Evolutionary conservation across 2,113 vertebrate genomes (phyloP).

Genomic region (Malurus melanocephalus): DNA sequence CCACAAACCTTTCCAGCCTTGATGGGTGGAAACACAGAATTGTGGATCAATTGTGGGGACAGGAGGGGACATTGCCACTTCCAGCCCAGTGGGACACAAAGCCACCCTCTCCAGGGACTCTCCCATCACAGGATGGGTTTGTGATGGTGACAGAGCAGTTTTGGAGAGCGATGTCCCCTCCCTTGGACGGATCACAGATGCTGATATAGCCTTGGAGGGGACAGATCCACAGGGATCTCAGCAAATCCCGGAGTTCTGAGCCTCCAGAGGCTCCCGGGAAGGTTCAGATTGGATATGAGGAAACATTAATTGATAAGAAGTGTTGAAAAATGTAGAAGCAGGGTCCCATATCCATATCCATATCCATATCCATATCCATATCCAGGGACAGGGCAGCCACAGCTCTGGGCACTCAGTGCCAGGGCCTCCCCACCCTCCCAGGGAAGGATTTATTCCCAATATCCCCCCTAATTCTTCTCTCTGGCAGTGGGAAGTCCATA

Average conservation of each 20-base stretch:
- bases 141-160: accelerated
- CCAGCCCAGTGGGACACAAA: background rate
- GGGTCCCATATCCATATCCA: background rate
- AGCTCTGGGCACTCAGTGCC: background rate
- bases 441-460: background rate
- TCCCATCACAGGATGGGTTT: accelerated
- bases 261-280: background rate
- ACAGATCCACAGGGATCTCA: accelerated
- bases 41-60: accelerated
- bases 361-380: too few relatives aligned
- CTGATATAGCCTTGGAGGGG: background rate
- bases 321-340: too few relatives aligned
- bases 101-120: background rate
- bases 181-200: accelerated
- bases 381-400: background rate
- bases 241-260: accelerated
- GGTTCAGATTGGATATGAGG: accelerated
- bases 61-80: accelerated
- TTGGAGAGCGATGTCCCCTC: accelerated
- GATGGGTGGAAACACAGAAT: accelerated
- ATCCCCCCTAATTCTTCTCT: background rate
- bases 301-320: too few relatives aligned
- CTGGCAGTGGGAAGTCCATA: accelerated
- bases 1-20: background rate
- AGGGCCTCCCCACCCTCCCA: background rate